Evolutionary conservation across 2,797 vertebrate genomes (phyloP).

Genomic region (Podargus strigoides): DNA sequence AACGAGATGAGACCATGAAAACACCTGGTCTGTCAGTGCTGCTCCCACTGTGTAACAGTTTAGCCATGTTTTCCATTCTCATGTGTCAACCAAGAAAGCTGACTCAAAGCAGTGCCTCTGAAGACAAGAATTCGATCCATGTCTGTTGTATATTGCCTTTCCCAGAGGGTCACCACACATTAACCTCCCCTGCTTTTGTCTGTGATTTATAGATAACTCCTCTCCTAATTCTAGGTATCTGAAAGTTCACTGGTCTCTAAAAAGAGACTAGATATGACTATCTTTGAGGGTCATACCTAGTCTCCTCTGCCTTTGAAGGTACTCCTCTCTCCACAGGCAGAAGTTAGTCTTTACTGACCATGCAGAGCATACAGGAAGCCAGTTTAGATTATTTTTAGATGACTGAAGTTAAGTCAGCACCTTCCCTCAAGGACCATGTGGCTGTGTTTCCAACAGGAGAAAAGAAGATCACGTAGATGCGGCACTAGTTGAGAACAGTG

Average conservation of each 20-base stretch:
- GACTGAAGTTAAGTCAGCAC: background rate
- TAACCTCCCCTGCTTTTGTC: background rate
- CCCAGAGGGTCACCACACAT: background rate
- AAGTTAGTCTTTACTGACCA: background rate
- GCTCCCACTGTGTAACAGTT: background rate
- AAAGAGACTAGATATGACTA: background rate
- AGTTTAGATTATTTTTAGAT: background rate
- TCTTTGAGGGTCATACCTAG: background rate
- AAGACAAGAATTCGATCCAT: too few relatives aligned
- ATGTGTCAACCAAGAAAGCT: background rate
- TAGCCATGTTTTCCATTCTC: background rate
- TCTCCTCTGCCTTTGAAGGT: background rate
- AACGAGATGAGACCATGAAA: accelerated
- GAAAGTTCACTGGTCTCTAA: background rate
- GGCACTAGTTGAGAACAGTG: background rate
- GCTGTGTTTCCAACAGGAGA: background rate
- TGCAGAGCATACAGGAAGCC: background rate
- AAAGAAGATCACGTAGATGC: background rate
- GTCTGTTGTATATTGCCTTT: too few relatives aligned
- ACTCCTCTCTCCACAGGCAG: background rate
- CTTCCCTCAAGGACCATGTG: background rate
- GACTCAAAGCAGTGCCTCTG: background rate
- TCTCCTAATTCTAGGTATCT: background rate
- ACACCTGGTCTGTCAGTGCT: background rate
- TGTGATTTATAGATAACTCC: background rate